Conservation (phyloP, 2,797 vertebrate genomes). For the Poecile montanus region DNA sequence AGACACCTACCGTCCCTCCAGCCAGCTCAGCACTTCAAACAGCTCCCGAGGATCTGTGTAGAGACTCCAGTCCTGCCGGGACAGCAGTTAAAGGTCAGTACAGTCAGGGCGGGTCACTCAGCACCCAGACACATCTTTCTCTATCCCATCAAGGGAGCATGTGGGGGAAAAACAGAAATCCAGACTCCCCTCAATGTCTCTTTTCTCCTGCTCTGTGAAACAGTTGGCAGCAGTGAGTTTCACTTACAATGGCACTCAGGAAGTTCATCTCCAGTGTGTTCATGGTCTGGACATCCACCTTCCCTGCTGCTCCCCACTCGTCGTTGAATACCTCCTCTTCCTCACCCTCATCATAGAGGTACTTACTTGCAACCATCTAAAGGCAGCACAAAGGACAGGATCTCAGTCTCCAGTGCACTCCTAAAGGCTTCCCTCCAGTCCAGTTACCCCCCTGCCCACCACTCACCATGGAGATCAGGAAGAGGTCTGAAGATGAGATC, state of each 20-base stretch:
- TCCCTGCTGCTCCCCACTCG: slow-evolving; percentile 96
- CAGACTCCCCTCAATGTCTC: not conserved
- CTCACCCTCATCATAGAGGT: slow-evolving; percentile 97
- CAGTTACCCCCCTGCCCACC: not conserved
- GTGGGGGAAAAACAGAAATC: not conserved
- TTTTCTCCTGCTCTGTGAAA: not conserved
- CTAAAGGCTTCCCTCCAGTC: not conserved
- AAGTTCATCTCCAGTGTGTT: slow-evolving; percentile 96
- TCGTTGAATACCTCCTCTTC: slow-evolving; percentile 98
- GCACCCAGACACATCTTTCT: not conserved
- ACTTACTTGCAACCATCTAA: slow-evolving; percentile 99
- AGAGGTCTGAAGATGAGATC: slow-evolving; percentile 97
- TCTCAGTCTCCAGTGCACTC: not conserved
- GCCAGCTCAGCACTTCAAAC: slow-evolving; percentile 88
- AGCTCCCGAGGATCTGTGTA: slow-evolving; percentile 91
- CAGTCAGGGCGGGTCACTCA: not conserved
- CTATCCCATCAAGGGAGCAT: not conserved
- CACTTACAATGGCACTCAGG: slow-evolving; percentile 92
- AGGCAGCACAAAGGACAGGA: not conserved
- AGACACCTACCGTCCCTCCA: slow-evolving; percentile 91
- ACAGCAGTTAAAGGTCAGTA: not conserved
- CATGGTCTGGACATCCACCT: slow-evolving; percentile 90
- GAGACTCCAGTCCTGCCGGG: slow-evolving; percentile 90
- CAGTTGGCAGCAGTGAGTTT: not conserved
- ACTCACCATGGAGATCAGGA: slow-evolving; percentile 96